Conservation (phyloP, 2,113 vertebrate genomes). For the Microtus oregoni region DNA sequence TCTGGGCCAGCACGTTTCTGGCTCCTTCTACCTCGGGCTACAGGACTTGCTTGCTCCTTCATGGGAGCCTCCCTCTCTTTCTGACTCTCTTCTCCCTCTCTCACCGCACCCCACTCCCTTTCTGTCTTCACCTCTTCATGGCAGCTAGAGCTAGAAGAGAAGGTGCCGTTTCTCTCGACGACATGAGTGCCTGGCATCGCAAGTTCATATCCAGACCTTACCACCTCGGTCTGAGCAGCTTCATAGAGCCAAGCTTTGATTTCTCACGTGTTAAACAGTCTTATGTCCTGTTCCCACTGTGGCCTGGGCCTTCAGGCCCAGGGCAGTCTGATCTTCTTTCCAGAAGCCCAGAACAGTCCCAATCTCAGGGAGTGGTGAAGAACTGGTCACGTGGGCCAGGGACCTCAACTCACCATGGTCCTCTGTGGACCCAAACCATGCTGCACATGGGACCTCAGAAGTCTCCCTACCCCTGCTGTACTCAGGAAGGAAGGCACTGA, state of each 20-base stretch:
- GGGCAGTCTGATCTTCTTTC: background rate
- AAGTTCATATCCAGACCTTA: background rate
- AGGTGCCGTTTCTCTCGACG: accelerated
- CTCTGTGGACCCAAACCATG: background rate
- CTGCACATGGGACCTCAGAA: background rate
- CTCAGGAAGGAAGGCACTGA: background rate
- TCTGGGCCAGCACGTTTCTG: background rate
- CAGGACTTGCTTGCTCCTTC: background rate
- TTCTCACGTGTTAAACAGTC: background rate
- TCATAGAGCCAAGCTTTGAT: background rate
- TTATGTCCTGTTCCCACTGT: background rate
- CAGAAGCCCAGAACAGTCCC: background rate
- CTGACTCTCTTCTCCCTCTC: background rate
- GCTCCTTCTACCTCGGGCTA: background rate
- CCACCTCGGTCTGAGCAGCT: accelerated
- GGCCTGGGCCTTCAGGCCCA: background rate
- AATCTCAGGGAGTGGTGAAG: background rate
- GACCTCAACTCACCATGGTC: background rate
- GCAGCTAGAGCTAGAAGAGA: background rate
- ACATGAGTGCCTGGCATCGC: background rate
- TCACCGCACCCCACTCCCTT: accelerated
- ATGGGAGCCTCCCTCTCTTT: background rate
- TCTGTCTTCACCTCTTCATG: background rate
- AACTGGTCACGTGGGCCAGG: background rate
- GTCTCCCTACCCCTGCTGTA: no score